These are phyloP conservation scores for Apamea epomidion DNA, from an alignment of 2,888 invertebrate genomes.

Conservation along the genomic window DNA sequence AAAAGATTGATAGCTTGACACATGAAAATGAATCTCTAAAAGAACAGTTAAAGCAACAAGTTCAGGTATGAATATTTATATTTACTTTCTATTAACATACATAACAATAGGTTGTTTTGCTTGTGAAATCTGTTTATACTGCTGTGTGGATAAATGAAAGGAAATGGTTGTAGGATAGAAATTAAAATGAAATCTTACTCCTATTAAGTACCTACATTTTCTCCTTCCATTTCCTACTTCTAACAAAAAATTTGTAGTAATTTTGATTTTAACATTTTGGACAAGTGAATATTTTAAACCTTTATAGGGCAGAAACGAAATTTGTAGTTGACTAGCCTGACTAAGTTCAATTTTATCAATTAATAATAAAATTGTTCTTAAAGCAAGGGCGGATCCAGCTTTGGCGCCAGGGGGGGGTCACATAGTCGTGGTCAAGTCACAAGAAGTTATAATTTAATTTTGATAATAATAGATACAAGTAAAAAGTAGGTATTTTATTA, in stretches of 20 bases:
- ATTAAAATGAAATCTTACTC: neutral
- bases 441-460: too few species aligned
- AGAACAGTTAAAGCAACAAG: slow-evolving; percentile 96
- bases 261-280: too few species aligned
- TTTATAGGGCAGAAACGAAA: neutral
- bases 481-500: too few species aligned
- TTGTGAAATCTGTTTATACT: neutral
- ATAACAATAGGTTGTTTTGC: neutral
- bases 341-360: neutral
- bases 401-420: too few species aligned
- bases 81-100: neutral
- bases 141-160: neutral
- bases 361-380: too few species aligned
- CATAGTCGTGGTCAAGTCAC: too few species aligned
- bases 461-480: too few species aligned
- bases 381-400: too few species aligned
- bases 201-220: neutral
- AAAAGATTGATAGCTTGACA: slow-evolving; percentile 91
- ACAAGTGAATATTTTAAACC: neutral
- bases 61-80: slow-evolving; percentile 90
- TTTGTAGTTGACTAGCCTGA: neutral
- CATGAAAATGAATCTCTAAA: slow-evolving; percentile 93
- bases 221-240: too few species aligned
- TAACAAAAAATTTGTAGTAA: too few species aligned
- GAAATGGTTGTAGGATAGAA: neutral